Percentiles rank a stretch among this genome's conserved stretches.
Conservation (phyloP, 1,140 invertebrate species). For the Brachionus manjavacas region DNA sequence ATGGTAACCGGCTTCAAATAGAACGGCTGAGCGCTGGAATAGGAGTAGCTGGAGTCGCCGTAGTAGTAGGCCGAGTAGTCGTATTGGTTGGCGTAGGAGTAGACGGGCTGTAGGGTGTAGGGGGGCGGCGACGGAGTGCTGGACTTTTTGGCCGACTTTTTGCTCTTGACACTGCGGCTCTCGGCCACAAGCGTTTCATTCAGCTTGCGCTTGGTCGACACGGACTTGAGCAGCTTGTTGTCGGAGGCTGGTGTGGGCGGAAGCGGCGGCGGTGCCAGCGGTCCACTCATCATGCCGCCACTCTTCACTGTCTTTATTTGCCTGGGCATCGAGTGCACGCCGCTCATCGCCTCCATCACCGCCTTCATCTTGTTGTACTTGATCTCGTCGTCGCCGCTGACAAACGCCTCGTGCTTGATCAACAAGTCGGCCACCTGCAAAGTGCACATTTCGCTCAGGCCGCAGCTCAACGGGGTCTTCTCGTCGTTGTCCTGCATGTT, state of each 20-base stretch:
- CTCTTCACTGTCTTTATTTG: neutral
- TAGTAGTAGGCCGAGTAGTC: neutral
- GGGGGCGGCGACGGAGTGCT: neutral
- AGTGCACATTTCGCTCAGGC: constrained; percentile 16
- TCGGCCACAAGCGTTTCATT: neutral
- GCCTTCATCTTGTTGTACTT: constrained; percentile 41
- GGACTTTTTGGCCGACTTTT: neutral
- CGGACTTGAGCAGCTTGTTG: neutral
- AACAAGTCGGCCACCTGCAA: constrained; percentile 22
- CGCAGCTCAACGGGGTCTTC: neutral
- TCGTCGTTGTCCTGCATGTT: constrained; percentile 42
- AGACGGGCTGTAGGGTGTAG: neutral
- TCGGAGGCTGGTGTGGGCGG: no score
- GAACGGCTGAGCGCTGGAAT: neutral
- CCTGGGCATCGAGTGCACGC: neutral
- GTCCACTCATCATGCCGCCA: neutral
- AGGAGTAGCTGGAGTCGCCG: neutral
- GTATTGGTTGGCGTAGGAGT: neutral
- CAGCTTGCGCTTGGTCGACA: neutral
- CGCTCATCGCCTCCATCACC: neutral
- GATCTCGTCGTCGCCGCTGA: constrained; percentile 11
- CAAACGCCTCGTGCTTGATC: constrained; percentile 33
- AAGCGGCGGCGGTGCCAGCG: neutral
- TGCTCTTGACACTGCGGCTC: neutral
- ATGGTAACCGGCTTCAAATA: neutral